phyloP scores from a whole-genome alignment of 2,797 vertebrate genomes.

The Myripristis jacobus region DNA sequence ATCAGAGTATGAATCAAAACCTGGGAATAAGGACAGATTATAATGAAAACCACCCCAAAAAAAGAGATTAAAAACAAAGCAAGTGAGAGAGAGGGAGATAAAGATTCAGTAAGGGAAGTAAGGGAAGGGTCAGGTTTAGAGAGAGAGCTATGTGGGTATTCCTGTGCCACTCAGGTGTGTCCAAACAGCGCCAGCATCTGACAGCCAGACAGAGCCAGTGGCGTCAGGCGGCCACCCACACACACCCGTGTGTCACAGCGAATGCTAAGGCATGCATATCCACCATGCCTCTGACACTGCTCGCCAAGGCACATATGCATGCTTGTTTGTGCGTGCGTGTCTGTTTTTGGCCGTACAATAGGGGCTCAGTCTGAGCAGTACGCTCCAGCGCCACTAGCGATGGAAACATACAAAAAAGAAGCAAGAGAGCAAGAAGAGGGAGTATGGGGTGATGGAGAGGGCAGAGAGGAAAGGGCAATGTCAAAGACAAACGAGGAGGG shows the following conservation, averaged over 20 bases:
- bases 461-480: conserved; percentile 25
- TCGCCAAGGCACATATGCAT: conserved; percentile 49
- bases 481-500: conserved; percentile 1
- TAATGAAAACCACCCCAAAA: conserved; percentile 13
- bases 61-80: conserved; percentile 16
- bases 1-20: neutral
- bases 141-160: conserved; percentile 73
- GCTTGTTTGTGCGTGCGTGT: conserved; percentile 72
- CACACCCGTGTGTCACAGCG: conserved; percentile 56
- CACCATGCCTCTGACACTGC: conserved; percentile 35
- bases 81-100: neutral
- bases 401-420: conserved; percentile 80
- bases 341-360: conserved; percentile 72
- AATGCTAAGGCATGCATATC: conserved; percentile 62
- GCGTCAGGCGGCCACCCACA: conserved; percentile 84
- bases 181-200: conserved; percentile 84
- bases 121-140: conserved; percentile 29
- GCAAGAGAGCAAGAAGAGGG: conserved; percentile 23
- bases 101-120: conserved; percentile 5
- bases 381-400: conserved; percentile 79
- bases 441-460: conserved; percentile 51
- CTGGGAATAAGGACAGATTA: conserved; percentile 11
- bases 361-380: conserved; percentile 79
- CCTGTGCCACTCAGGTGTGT: conserved; percentile 85
- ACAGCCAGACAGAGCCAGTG: conserved; percentile 87